Base-by-base conservation (phyloP, 2,888 invertebrate genomes). In the Criorhina ranunculi region DNA sequence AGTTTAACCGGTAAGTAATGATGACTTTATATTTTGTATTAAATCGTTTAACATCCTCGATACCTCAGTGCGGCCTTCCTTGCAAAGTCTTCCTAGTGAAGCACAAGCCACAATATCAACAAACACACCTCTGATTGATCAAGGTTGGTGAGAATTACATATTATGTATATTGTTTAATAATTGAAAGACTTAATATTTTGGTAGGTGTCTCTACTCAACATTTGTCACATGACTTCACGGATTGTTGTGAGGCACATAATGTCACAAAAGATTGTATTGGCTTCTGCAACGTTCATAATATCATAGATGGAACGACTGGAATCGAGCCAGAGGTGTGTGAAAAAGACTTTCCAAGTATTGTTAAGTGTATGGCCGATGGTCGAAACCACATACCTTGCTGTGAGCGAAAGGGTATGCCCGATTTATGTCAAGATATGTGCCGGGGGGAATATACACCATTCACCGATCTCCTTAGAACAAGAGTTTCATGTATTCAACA, bases 371-470 rank as follows among this genome's bases (percentile, higher is more conserved):
- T 95, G 95, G 94, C 95, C 87, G 96, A 97, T 90, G 96, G 96
- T 0, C 93, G 96, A 15, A 96, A 97, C 92, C 97, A 97, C 92
- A 95, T 96, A 31, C 96, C 96, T 0, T 97, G 97, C 91, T 97
- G 97, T 90, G 94, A 95, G 19, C 95, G 95, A 87, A 96, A 96
- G 90, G 93, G 95, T 73, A 95, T 97, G 17, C 97, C 97, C 0
- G 96, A 96, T 90, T 94, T 96, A 87, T 97, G 97, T 89, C 96
- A 96, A 89, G 96, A 96, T 87, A 96, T 97, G 86, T 97, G 97
- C 89, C 93, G 96, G 0, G 97, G 97, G 29, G 96, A 96, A 90
- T 97, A 96, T 91, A 96, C 96, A 0, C 95, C 96, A 0, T 96
- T 96, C 82, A 96, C 96, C 0, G 96, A 96, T 90, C 95, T 95